These are phyloP conservation scores for Lucinisca nassula DNA, from an alignment of 2,888 invertebrate genomes.

Conservation along the genomic window DNA sequence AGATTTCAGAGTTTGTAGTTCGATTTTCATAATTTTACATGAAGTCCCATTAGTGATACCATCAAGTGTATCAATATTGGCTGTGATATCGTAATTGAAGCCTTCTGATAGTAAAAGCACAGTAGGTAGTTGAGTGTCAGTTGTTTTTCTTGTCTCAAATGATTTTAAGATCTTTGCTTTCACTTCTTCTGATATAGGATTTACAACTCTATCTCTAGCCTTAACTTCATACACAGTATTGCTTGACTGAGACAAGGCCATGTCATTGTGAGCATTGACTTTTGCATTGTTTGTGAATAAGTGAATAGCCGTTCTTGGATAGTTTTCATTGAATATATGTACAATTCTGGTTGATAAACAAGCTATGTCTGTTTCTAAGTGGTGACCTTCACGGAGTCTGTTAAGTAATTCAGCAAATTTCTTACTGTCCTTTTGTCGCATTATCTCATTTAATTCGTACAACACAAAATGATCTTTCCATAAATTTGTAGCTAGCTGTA, in stretches of 20 bases:
- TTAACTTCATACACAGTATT: not conserved
- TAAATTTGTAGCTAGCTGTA: constrained; percentile 40
- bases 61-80: constrained; percentile 64
- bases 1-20: not conserved
- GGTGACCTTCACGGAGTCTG: constrained; percentile 52
- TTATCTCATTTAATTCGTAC: constrained; percentile 62
- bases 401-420: constrained; percentile 61
- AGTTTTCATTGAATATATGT: not conserved
- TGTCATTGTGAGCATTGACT: not conserved
- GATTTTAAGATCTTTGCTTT: not conserved
- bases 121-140: not conserved
- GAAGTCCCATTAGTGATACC: constrained; percentile 70
- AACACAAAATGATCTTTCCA: constrained; percentile 50
- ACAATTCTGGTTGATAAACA: not conserved
- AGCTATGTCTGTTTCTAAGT: not conserved
- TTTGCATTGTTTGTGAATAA: not conserved
- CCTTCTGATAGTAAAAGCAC: constrained; percentile 9
- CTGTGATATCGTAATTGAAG: constrained; percentile 47
- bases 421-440: constrained; percentile 57
- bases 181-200: not conserved
- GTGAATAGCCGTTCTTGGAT: not conserved
- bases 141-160: not conserved
- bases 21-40: constrained; percentile 50
- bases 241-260: not conserved
- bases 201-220: not conserved